Conservation (phyloP, 2,113 vertebrate genomes). For the Pterophyllum scalare region DNA sequence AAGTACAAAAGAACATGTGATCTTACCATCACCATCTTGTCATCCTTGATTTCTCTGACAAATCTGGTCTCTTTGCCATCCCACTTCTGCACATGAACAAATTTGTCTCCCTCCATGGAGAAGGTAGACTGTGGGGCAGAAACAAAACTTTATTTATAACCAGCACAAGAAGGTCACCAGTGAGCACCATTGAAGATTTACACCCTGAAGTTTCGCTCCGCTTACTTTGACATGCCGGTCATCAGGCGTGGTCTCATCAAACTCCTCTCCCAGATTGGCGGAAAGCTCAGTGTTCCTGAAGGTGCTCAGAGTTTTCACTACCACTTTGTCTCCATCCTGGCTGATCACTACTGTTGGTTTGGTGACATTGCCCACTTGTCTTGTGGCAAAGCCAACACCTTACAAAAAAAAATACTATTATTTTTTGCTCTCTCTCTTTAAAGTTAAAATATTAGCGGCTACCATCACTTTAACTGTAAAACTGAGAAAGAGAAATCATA, state of each 20-base stretch:
- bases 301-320: slow-evolving; percentile 91
- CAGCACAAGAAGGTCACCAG: not conserved
- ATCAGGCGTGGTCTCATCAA: slow-evolving; percentile 93
- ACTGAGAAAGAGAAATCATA: not conserved
- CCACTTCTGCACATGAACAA: slow-evolving; percentile 95
- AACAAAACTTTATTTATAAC: not conserved
- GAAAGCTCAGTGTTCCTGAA: slow-evolving; percentile 96
- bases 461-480: not conserved
- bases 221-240: slow-evolving; percentile 95
- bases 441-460: not conserved
- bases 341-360: slow-evolving; percentile 94
- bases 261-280: slow-evolving; percentile 94
- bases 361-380: slow-evolving; percentile 94
- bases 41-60: slow-evolving; percentile 94
- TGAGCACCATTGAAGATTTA: not conserved
- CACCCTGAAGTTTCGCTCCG: not conserved
- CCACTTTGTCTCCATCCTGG: slow-evolving; percentile 90
- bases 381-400: slow-evolving; percentile 94
- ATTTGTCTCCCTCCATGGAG: slow-evolving; percentile 88
- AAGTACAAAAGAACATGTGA: not conserved
- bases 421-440: not conserved
- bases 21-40: slow-evolving; percentile 94
- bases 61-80: slow-evolving; percentile 94
- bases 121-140: slow-evolving; percentile 86
- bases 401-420: not conserved